Base-by-base conservation (phyloP, 2,797 vertebrate genomes). In the Clarias platycephalus region DNA sequence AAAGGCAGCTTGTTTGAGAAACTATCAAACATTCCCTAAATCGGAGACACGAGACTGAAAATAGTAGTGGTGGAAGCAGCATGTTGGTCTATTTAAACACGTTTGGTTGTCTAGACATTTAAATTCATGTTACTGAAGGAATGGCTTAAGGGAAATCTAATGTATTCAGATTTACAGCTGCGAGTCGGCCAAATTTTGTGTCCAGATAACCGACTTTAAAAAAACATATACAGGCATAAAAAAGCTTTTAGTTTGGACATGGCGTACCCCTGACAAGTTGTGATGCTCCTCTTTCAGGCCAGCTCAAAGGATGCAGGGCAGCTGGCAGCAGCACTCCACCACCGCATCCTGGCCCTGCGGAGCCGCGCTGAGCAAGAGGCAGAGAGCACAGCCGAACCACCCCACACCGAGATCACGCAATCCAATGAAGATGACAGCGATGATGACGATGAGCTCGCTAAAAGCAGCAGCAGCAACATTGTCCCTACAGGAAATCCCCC, bases 281-380 rank as follows among this genome's bases (percentile, higher is more conserved):
- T 37, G 57, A 40, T 2, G 28, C 3, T 55, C 18, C 20, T 83
- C n/a, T 10, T 58, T 18, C 67, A 99, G 98, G 97, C 97, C 82
- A 99, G 97, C 90, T 99, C 98, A 84, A 99, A 99, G 94, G 98
- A 99, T 86, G 95, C 97, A 0, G 98, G 98, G 87, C 98, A 99
- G 90, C 89, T 99, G 87, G 98, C 96, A 0, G 97, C 98, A 0
- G 98, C 98, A 0, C 92, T 99, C 87, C 98, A 99, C 92, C 98
- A 99, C 89, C 97, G 98, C 22, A 99, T 99, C 91, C 91, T 99
- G 89, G 98, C 98, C 80, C 92, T 99, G 85, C 95, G 97, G 90
- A 99, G 97, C 90, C 93, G 94, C 2, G 96, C 93, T 8, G 98
- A 99, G 20, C 98, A 98, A 88, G 98, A 99, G 84, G 91, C 95